Evolutionary conservation across 2,113 vertebrate genomes (phyloP).

Genomic region (Platichthys flesus): DNA sequence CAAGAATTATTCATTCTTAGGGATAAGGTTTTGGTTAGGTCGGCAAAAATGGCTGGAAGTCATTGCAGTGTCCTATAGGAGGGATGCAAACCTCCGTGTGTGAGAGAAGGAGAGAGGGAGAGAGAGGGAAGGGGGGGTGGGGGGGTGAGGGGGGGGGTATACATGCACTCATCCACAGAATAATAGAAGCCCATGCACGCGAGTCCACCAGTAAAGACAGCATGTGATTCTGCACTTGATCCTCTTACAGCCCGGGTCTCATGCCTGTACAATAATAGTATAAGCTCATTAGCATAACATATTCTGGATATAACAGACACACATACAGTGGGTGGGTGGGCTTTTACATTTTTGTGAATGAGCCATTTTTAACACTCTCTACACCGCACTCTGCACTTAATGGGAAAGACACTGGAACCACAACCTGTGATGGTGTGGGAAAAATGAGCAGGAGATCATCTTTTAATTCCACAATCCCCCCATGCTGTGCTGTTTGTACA

Average conservation of each 20-base stretch:
- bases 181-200: neutral
- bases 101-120: neutral
- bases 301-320: neutral
- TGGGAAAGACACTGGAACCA: no score
- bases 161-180: neutral
- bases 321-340: neutral
- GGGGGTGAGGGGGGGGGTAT: neutral
- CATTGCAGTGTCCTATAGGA: no score
- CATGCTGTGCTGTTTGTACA: neutral
- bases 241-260: slow-evolving; percentile 32
- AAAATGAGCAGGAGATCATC: neutral
- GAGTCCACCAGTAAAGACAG: slow-evolving; percentile 9
- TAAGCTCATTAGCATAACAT: slow-evolving; percentile 34
- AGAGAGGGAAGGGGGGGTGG: no score
- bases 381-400: no score
- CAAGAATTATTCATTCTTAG: no score
- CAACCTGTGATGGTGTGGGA: neutral
- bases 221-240: slow-evolving; percentile 55
- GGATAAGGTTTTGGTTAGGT: no score
- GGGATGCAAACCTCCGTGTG: neutral
- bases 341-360: neutral
- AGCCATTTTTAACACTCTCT: neutral
- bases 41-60: no score
- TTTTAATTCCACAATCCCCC: neutral
- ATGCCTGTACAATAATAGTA: slow-evolving; percentile 15